A percentile compares a stretch with the other conserved stretches of the same genome.
These are phyloP conservation scores for Beaufortia kweichowensis DNA, from an alignment of 2,113 vertebrate species.

Conservation along the genomic window DNA sequence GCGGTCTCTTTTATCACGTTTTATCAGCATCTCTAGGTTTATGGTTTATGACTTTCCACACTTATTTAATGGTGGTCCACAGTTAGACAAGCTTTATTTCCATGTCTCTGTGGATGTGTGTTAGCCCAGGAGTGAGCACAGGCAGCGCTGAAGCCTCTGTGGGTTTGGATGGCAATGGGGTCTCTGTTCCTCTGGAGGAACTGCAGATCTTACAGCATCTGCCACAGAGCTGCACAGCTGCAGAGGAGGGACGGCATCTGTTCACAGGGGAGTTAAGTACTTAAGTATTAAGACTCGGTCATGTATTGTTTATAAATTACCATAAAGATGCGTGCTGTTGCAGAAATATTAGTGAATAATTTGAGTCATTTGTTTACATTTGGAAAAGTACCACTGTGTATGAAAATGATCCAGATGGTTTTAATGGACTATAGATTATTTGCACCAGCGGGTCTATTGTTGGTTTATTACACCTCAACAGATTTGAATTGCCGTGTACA, in stretches of 20 bases:
- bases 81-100: constrained; percentile 6
- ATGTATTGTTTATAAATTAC: constrained; percentile 56
- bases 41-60: not conserved
- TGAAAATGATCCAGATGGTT: constrained; percentile 34
- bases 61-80: not conserved
- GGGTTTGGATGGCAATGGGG: constrained; percentile 33
- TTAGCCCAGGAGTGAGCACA: constrained; percentile 12
- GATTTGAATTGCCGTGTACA: constrained; percentile 1
- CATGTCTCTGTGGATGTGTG: constrained; percentile 10
- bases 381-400: constrained; percentile 41
- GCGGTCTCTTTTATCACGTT: not conserved
- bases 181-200: constrained; percentile 43
- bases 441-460: constrained; percentile 1
- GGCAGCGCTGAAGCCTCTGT: constrained; percentile 37
- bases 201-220: constrained; percentile 46
- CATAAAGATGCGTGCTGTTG: constrained; percentile 47
- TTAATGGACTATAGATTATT: constrained; percentile 24
- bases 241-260: constrained; percentile 54
- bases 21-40: constrained; percentile 34
- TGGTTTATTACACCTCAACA: not conserved
- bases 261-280: constrained; percentile 44
- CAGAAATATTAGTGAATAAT: constrained; percentile 48
- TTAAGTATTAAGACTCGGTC: constrained; percentile 43
- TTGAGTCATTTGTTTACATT: constrained; percentile 54
- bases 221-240: constrained; percentile 53